Evolutionary conservation across 1,140 invertebrate species (phyloP).

Genomic region (Leucophenga varia): DNA sequence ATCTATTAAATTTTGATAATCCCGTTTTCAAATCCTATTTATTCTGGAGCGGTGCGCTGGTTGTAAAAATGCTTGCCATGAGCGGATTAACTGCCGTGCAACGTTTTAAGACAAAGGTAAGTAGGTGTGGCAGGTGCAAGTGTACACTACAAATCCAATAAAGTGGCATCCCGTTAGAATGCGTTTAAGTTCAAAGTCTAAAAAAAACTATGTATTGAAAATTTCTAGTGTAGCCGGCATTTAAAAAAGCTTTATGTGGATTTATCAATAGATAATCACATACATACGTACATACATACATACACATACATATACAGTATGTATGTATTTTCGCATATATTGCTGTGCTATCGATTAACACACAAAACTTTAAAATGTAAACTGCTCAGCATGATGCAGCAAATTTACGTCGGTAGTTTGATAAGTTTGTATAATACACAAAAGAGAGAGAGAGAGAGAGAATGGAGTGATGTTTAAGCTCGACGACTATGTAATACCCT

Average conservation of each 20-base stretch:
- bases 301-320: not conserved
- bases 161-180: not conserved
- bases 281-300: not conserved
- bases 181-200: slow-evolving; percentile 20
- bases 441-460: too few relatives aligned
- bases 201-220: not conserved
- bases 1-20: slow-evolving; percentile 47
- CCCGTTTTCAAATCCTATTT: slow-evolving; percentile 60
- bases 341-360: too few relatives aligned
- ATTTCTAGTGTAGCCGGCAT: too few relatives aligned
- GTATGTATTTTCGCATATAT: too few relatives aligned
- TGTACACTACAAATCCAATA: not conserved
- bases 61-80: slow-evolving; percentile 65
- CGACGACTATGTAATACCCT: too few relatives aligned
- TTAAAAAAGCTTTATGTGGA: too few relatives aligned
- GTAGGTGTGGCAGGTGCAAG: slow-evolving; percentile 5
- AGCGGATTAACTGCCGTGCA: slow-evolving; percentile 59
- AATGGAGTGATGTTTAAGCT: too few relatives aligned
- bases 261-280: too few relatives aligned
- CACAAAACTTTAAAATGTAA: not conserved
- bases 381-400: too few relatives aligned
- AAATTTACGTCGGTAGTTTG: too few relatives aligned
- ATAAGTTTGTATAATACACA: too few relatives aligned
- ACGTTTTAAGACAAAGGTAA: slow-evolving; percentile 63
- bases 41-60: slow-evolving; percentile 63